Conservation (phyloP, 2,888 invertebrate species). For the Caenorhabditis afra region DNA sequence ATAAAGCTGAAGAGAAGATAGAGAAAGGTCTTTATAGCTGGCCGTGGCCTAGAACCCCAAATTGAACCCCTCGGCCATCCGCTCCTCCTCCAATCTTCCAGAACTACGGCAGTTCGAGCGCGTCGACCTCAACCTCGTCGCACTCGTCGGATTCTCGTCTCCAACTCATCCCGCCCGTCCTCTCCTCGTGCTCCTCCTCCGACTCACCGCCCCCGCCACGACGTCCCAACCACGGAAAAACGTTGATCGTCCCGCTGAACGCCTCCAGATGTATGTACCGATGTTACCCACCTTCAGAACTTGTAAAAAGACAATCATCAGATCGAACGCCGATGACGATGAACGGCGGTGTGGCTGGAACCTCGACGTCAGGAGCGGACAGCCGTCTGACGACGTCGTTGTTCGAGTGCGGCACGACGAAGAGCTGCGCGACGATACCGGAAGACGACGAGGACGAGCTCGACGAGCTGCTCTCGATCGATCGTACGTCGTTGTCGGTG, state of each 20-base stretch:
- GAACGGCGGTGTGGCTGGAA: conserved; percentile 66
- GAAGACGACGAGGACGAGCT: conserved; percentile 73
- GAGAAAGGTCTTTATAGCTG: no score
- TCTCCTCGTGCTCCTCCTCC: conserved; percentile 48
- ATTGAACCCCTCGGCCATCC: no score
- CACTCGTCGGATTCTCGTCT: conserved; percentile 49
- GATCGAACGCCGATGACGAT: conserved; percentile 68
- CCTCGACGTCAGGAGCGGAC: no score
- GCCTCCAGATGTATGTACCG: conserved; percentile 63
- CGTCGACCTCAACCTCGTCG: conserved; percentile 51
- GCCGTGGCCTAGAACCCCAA: no score
- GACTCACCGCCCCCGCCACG: conserved; percentile 65
- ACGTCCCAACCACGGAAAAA: conserved; percentile 65
- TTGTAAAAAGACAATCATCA: conserved; percentile 33
- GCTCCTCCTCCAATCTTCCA: conserved; percentile 22
- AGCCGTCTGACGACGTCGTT: conserved; percentile 74
- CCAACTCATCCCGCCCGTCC: conserved; percentile 46
- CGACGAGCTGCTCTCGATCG: conserved; percentile 77
- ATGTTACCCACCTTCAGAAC: neutral
- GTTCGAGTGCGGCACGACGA: conserved; percentile 76
- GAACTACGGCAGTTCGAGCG: conserved; percentile 50
- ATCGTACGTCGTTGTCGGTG: conserved; percentile 69
- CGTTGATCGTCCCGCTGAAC: conserved; percentile 75
- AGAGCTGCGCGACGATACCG: conserved; percentile 79
- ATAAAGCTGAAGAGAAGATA: no score